A percentile compares a stretch with the other conserved stretches of the same genome.
phyloP scores from a whole-genome alignment of 2,888 invertebrate genomes.

The Hofmannophila pseudospretella region DNA sequence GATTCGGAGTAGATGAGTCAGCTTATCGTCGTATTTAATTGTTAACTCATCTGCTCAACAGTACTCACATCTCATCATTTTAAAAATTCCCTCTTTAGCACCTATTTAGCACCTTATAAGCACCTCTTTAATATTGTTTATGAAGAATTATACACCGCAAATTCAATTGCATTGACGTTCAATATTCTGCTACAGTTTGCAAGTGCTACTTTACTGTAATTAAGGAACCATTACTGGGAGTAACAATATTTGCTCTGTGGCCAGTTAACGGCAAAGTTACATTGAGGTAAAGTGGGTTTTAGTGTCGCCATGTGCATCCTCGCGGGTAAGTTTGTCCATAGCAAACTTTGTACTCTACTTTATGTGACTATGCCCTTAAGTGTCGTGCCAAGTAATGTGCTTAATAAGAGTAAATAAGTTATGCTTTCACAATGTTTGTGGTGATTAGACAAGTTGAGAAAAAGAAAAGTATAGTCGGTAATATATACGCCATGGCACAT shows the following conservation, averaged over 20 bases:
- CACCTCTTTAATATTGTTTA: too few relatives aligned
- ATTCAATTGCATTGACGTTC: too few relatives aligned
- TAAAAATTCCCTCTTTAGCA: too few relatives aligned
- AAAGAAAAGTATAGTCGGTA: too few relatives aligned
- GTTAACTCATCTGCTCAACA: too few relatives aligned
- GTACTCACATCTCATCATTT: too few relatives aligned
- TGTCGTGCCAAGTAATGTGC: slow-evolving; percentile 26
- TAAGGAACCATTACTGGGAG: slow-evolving; percentile 27
- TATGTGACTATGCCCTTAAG: slow-evolving; percentile 33
- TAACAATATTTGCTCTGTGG: slow-evolving; percentile 42
- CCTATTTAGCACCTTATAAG: too few relatives aligned
- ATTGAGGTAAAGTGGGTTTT: slow-evolving; percentile 53
- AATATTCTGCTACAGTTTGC: too few relatives aligned
- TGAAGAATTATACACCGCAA: too few relatives aligned
- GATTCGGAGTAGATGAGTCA: too few relatives aligned
- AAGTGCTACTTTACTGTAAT: slow-evolving; percentile 16
- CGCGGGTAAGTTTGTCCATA: slow-evolving; percentile 55
- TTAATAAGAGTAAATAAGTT: slow-evolving; percentile 21
- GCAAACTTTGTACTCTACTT: slow-evolving; percentile 56
- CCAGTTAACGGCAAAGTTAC: slow-evolving; percentile 47
- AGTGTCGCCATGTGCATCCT: slow-evolving; percentile 58
- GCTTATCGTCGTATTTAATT: too few relatives aligned
- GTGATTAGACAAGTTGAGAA: neutral
- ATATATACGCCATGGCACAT: too few relatives aligned
- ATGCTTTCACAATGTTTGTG: slow-evolving; percentile 7